Conservation (phyloP, 2,888 invertebrate species). For the Drosophila anceps region DNA sequence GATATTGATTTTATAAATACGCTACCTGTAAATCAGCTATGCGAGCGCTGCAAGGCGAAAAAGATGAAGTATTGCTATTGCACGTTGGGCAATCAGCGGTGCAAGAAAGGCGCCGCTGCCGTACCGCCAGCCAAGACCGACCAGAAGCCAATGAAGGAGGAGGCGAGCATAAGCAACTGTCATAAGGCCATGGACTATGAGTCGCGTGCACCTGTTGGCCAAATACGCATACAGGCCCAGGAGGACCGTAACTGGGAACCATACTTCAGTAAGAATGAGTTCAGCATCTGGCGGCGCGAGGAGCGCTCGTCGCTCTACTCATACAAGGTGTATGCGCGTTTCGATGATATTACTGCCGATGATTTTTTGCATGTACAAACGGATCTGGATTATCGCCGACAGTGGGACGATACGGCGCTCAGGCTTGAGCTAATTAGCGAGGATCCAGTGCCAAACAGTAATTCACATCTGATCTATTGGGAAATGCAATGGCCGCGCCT, state of each 20-base stretch:
- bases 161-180: conserved; percentile 86
- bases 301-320: conserved; percentile 90
- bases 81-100: conserved; percentile 72
- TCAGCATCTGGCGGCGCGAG: conserved; percentile 92
- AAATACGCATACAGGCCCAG: conserved; percentile 62
- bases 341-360: conserved; percentile 91
- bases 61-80: conserved; percentile 83
- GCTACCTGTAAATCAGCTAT: conserved; percentile 86
- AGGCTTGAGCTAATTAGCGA: conserved; percentile 90
- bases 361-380: conserved; percentile 94
- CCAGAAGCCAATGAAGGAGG: conserved; percentile 21
- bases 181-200: conserved; percentile 36
- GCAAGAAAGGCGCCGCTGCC: conserved; percentile 58
- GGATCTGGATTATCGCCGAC: conserved; percentile 91
- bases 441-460: conserved; percentile 86
- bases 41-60: conserved; percentile 74
- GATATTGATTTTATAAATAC: conserved; percentile 87
- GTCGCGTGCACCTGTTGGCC: conserved; percentile 42
- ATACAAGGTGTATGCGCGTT: conserved; percentile 95
- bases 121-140: not conserved
- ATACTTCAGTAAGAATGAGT: conserved; percentile 92
- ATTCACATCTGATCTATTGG: conserved; percentile 94
- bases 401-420: conserved; percentile 93
- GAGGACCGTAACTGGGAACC: conserved; percentile 87
- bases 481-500: conserved; percentile 94